These are phyloP conservation scores for Mesitornis unicolor DNA, from an alignment of 2,113 vertebrate species.

Conservation along the genomic window DNA sequence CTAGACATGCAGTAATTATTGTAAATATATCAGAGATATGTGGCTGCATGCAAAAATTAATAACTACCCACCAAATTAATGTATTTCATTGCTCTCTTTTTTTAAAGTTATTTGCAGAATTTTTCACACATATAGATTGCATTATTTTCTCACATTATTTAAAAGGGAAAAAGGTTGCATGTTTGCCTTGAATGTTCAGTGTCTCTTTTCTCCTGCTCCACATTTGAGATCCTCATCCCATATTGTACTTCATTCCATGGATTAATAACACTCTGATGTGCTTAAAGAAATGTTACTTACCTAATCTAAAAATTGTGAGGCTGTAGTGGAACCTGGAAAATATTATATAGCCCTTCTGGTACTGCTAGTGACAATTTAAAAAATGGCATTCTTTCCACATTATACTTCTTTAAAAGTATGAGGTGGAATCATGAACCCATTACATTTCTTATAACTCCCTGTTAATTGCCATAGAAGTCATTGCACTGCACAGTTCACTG, in stretches of 20 bases:
- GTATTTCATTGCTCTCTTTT: neutral
- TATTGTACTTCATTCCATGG: neutral
- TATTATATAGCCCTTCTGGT: neutral
- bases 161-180: neutral
- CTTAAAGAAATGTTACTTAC: neutral
- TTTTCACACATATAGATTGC: neutral
- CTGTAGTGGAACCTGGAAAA: neutral
- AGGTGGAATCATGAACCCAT: neutral
- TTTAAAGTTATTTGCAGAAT: neutral
- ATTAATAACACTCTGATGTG: neutral
- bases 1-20: neutral
- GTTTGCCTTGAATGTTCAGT: neutral
- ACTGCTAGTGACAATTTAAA: neutral
- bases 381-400: neutral
- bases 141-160: neutral
- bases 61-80: neutral
- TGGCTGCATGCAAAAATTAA: neutral
- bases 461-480: neutral
- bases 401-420: neutral
- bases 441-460: neutral
- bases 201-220: neutral
- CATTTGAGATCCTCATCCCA: neutral
- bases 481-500: neutral
- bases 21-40: neutral
- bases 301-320: neutral